Percentiles rank a stretch among this genome's conserved stretches.
These are phyloP conservation scores for Litocranius walleri DNA, from an alignment of 2,113 vertebrate species.

Conservation along the genomic window DNA sequence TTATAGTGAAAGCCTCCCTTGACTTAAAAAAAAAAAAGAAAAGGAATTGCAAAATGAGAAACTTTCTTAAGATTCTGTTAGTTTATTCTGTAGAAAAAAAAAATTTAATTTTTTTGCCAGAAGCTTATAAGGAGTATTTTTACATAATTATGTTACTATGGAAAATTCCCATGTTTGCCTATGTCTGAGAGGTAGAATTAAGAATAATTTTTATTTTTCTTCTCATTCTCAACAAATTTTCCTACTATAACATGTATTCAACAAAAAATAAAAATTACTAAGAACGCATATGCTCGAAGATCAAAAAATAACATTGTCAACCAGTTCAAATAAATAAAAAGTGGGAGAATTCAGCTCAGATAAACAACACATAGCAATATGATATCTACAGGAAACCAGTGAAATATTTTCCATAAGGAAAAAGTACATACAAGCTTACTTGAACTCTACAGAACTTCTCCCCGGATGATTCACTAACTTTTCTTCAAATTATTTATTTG, in stretches of 20 bases:
- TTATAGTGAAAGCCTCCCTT: background rate
- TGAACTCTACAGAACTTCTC: background rate
- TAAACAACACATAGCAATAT: background rate
- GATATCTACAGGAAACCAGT: background rate
- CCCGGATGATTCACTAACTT: background rate
- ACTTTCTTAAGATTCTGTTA: background rate
- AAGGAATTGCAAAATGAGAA: constrained; percentile 10
- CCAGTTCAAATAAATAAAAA: constrained; percentile 31
- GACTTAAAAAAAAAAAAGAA: background rate
- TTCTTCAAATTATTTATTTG: constrained; percentile 10
- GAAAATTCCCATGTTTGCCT: constrained; percentile 11
- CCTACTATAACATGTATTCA: background rate
- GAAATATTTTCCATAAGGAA: constrained; percentile 10
- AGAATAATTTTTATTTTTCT: constrained; percentile 3
- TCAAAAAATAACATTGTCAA: background rate
- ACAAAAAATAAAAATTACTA: constrained; percentile 27
- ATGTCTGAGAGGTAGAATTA: background rate
- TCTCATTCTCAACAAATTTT: background rate
- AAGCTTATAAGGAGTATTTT: background rate
- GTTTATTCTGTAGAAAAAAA: constrained; percentile 3
- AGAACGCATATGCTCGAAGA: background rate
- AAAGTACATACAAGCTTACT: background rate
- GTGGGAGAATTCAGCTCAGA: constrained; percentile 9
- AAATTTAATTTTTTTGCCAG: background rate
- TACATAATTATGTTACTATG: background rate